Evolutionary conservation across 2,113 vertebrate species (phyloP).

Genomic region (Herpailurus yagouaroundi): DNA sequence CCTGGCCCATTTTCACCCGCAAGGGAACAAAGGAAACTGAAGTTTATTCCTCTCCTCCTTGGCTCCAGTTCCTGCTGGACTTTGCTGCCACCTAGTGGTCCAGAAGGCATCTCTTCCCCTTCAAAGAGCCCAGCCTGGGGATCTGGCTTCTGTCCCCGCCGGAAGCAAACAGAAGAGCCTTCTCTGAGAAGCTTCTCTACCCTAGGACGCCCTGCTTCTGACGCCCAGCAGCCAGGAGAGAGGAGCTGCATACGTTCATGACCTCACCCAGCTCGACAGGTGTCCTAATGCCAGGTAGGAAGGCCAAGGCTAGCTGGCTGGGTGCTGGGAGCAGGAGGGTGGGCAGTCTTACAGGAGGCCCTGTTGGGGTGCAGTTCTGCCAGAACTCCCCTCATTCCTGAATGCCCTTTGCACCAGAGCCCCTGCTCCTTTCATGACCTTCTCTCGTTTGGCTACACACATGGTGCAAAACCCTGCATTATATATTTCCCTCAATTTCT

Average conservation of each 20-base stretch:
- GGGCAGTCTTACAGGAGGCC: neutral
- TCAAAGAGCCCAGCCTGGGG: neutral
- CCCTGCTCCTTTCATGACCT: neutral
- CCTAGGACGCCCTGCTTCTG: neutral
- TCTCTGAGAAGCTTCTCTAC: neutral
- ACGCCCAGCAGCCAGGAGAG: neutral
- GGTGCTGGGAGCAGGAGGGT: neutral
- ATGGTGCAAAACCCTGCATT: neutral
- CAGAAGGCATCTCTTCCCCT: neutral
- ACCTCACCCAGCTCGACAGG: neutral
- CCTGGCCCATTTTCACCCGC: neutral
- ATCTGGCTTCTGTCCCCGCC: neutral
- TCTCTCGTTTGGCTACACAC: neutral
- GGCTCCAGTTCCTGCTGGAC: neutral
- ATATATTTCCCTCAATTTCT: neutral
- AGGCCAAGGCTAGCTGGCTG: neutral
- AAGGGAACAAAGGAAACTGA: neutral
- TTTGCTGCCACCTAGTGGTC: conserved; percentile 76
- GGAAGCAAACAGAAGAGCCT: neutral
- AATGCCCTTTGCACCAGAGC: neutral
- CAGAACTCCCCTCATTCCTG: neutral
- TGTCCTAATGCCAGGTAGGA: neutral
- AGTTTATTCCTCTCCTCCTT: rapidly evolving
- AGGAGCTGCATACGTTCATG: neutral
- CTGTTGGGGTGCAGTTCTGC: neutral